These are phyloP conservation scores for Phrynocephalus forsythii DNA, from an alignment of 2,797 vertebrate genomes.

Conservation along the genomic window DNA sequence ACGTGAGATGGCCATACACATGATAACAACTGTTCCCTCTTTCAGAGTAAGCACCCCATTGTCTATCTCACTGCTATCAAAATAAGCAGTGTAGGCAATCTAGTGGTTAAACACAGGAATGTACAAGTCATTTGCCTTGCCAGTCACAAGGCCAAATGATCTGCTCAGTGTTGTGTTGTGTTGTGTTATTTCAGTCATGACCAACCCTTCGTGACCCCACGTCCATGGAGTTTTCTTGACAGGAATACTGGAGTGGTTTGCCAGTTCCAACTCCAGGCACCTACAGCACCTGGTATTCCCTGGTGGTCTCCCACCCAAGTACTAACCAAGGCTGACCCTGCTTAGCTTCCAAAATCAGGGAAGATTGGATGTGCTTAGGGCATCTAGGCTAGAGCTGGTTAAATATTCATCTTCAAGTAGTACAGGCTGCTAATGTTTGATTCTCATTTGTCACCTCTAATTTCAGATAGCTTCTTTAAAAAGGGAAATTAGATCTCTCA, in stretches of 20 bases:
- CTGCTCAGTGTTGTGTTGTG: slow-evolving; percentile 18
- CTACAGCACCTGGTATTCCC: no score
- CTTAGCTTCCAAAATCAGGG: no score
- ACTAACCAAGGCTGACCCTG: no score
- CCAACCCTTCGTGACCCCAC: no score
- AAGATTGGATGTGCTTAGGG: no score
- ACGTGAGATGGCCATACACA: no score
- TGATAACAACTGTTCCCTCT: not conserved
- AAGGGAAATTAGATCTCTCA: slow-evolving; percentile 50
- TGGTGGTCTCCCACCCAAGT: no score
- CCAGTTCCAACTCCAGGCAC: no score
- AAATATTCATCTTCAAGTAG: slow-evolving; percentile 53
- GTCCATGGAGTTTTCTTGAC: no score
- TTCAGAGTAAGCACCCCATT: not conserved
- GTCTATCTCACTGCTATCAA: not conserved
- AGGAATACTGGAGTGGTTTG: no score
- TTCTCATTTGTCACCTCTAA: slow-evolving; percentile 43
- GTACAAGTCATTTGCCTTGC: slow-evolving; percentile 54
- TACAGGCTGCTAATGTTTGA: slow-evolving; percentile 59
- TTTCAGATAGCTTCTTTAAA: slow-evolving; percentile 47
- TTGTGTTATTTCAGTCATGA: no score
- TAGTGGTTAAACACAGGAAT: slow-evolving; percentile 51
- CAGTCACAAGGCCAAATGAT: slow-evolving; percentile 58
- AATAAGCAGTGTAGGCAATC: slow-evolving; percentile 49
- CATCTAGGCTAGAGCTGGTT: slow-evolving; percentile 42